Percentiles rank a stretch among this genome's conserved stretches.
These are phyloP conservation scores for Aromia moschata DNA, from an alignment of 2,888 invertebrate species.

Conservation along the genomic window DNA sequence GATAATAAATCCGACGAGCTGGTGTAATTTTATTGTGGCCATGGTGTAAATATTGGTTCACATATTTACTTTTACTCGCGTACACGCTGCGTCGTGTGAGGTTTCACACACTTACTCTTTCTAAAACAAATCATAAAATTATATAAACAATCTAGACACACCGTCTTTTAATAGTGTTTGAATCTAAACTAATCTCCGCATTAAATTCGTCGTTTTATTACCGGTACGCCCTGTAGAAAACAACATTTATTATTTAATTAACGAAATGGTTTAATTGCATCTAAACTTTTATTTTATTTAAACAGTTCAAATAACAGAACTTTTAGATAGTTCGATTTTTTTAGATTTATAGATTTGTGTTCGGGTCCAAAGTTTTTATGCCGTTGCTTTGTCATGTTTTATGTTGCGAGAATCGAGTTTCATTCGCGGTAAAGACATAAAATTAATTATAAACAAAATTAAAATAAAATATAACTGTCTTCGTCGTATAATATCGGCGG, in stretches of 20 bases:
- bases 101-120: conserved; percentile 62
- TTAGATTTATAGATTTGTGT: conserved; percentile 8
- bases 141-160: conserved; percentile 57
- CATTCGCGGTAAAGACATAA: conserved; percentile 12
- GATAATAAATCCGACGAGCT: conserved; percentile 46
- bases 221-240: conserved; percentile 41
- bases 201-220: conserved; percentile 48
- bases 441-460: conserved; percentile 10
- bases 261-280: conserved; percentile 15
- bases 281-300: conserved; percentile 18
- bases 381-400: conserved; percentile 2
- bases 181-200: conserved; percentile 49
- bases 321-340: conserved; percentile 15
- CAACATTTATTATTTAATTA: conserved; percentile 26
- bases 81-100: conserved; percentile 59
- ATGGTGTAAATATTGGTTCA: conserved; percentile 55
- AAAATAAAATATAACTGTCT: background rate
- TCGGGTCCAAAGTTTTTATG: conserved; percentile 4
- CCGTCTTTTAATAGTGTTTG: conserved; percentile 52
- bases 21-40: conserved; percentile 54
- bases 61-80: conserved; percentile 53
- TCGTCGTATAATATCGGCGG: background rate
- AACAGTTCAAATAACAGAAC: conserved; percentile 17
- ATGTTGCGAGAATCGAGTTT: conserved; percentile 1
- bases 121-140: conserved; percentile 63